phyloP scores from a whole-genome alignment of 2,797 vertebrate species.

The Iguana delicatissima region DNA sequence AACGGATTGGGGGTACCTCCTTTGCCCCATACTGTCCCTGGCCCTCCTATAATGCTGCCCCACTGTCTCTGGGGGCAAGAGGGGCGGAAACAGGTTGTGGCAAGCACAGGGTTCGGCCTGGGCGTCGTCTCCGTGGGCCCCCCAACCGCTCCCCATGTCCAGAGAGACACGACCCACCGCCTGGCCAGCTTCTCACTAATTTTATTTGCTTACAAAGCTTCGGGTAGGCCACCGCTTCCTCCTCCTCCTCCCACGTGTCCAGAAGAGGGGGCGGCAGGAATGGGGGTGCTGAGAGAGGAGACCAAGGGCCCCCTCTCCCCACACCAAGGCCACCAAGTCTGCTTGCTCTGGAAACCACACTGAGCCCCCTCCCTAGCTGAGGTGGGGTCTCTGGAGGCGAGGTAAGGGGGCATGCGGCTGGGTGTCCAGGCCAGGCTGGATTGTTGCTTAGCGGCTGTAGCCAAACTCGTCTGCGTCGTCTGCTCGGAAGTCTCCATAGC shows the following conservation, averaged over 20 bases:
- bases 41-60: background rate
- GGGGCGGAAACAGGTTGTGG: background rate
- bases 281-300: background rate
- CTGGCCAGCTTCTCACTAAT: background rate
- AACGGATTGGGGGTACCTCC: too few relatives aligned
- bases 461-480: constrained; percentile 96
- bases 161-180: background rate
- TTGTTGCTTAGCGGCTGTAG: constrained; percentile 85
- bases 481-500: constrained; percentile 95
- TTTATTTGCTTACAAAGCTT: constrained; percentile 34
- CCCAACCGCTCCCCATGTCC: too few relatives aligned
- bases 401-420: background rate
- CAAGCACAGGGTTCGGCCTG: too few relatives aligned
- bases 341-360: background rate
- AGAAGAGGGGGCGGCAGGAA: background rate
- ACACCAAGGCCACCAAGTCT: background rate
- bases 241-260: too few relatives aligned
- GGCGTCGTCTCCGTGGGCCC: too few relatives aligned
- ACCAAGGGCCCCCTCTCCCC: background rate
- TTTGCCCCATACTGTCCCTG: too few relatives aligned
- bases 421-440: background rate
- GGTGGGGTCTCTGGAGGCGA: rapidly evolving
- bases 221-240: too few relatives aligned
- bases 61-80: background rate
- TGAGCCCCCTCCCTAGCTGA: too few relatives aligned